Evolutionary conservation across 2,797 vertebrate species (phyloP).

Genomic region (Gobio occitaniae): DNA sequence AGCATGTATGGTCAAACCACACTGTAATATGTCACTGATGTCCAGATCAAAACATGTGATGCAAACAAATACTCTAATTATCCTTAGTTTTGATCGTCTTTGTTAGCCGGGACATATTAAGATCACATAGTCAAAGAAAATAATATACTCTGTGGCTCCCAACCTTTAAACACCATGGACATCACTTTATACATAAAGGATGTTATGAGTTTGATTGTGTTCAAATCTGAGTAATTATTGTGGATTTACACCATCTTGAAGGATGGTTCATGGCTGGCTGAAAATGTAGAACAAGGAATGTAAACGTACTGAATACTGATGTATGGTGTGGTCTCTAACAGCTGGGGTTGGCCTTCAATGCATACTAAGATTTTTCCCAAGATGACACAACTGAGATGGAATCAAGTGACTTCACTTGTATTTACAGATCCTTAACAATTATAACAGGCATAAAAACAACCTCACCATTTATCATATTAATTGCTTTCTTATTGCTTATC

Average conservation of each 20-base stretch:
- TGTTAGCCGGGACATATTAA: too few species aligned
- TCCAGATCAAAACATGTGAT: too few species aligned
- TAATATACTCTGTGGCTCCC: not conserved
- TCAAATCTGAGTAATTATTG: constrained; percentile 33
- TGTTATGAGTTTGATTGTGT: constrained; percentile 20
- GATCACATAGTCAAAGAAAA: not conserved
- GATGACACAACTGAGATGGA: constrained; percentile 52
- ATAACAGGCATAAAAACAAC: constrained; percentile 19
- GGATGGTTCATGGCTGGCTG: constrained; percentile 30
- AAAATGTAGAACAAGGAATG: constrained; percentile 48
- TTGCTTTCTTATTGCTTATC: constrained; percentile 25
- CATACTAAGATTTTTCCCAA: constrained; percentile 47
- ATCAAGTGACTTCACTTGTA: constrained; percentile 35
- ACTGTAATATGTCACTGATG: too few species aligned
- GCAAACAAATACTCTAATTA: too few species aligned
- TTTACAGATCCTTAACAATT: constrained; percentile 27
- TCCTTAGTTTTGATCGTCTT: too few species aligned
- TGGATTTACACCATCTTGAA: constrained; percentile 37
- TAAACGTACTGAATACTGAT: constrained; percentile 54
- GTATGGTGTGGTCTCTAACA: constrained; percentile 42
- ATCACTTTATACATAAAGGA: not conserved
- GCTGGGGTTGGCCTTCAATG: constrained; percentile 49
- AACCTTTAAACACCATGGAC: not conserved
- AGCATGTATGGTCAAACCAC: too few species aligned
- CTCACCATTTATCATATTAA: constrained; percentile 26